Percentiles rank a stretch among this genome's conserved stretches.
Evolutionary conservation across 1,140 invertebrate species (phyloP).

Genomic region (Drosophila leontia): DNA sequence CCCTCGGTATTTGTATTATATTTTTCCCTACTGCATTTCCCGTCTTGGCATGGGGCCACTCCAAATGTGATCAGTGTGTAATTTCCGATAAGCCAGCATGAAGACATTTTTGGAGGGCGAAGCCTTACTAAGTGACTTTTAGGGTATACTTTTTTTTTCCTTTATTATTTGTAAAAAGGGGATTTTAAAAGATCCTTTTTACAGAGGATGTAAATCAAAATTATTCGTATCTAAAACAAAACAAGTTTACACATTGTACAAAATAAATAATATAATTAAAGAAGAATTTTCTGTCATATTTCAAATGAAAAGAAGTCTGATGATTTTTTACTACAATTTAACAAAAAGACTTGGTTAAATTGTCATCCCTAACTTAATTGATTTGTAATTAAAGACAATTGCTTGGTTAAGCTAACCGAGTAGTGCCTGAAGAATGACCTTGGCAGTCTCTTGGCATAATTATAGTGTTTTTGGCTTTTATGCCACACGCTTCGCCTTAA

Average conservation of each 20-base stretch:
- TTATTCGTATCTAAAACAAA: not conserved
- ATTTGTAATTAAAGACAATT: not conserved
- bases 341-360: no score
- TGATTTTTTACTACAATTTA: no score
- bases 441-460: constrained; percentile 38
- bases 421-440: constrained; percentile 24
- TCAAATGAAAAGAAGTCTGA: not conserved
- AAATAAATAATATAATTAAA: no score
- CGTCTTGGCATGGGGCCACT: constrained; percentile 28
- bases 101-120: constrained; percentile 13
- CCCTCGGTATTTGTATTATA: not conserved
- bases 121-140: not conserved
- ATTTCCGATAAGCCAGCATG: constrained; percentile 39
- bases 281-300: not conserved
- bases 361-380: not conserved
- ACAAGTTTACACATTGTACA: no score
- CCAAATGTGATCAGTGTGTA: constrained; percentile 27
- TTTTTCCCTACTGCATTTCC: constrained; percentile 30
- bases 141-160: no score
- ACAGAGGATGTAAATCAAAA: not conserved
- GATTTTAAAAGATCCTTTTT: not conserved
- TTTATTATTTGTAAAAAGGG: not conserved
- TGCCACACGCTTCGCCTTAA: constrained; percentile 18
- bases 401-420: not conserved
- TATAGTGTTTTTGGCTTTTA: constrained; percentile 22